Evolutionary conservation across 2,113 vertebrate species (phyloP).

Genomic region (Seriola quinqueradiata): DNA sequence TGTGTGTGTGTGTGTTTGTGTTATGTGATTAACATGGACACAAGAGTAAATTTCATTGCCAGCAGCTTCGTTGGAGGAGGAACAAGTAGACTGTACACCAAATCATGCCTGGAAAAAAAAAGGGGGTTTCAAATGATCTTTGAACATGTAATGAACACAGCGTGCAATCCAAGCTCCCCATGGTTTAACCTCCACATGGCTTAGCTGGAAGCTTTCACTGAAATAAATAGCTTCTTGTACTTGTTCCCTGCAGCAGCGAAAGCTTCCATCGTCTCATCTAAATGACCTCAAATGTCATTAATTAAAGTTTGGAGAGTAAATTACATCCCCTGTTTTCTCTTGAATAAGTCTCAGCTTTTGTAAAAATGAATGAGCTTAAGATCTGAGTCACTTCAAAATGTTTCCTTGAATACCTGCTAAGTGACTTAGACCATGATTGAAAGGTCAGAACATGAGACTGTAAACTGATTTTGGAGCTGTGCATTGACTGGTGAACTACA

Average conservation of each 20-base stretch:
- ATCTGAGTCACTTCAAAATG: conserved; percentile 2
- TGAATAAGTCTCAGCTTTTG: background rate
- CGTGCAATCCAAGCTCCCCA: conserved; percentile 17
- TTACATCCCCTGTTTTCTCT: background rate
- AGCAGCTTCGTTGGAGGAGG: conserved; percentile 33
- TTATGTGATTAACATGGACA: conserved; percentile 54
- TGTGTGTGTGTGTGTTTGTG: conserved; percentile 38
- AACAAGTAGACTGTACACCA: conserved; percentile 20
- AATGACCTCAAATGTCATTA: conserved; percentile 28
- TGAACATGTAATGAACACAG: conserved; percentile 18
- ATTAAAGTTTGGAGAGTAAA: conserved; percentile 12
- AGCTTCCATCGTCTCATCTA: conserved; percentile 21
- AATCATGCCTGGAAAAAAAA: conserved; percentile 15
- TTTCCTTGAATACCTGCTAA: background rate
- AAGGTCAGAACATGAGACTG: conserved; percentile 10
- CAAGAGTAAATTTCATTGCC: conserved; percentile 41
- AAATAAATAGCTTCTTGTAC: conserved; percentile 20
- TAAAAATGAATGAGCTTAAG: background rate
- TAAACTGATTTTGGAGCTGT: conserved; percentile 16
- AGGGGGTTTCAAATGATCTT: conserved; percentile 33
- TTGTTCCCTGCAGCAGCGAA: conserved; percentile 18
- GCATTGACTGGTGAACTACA: background rate
- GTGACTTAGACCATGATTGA: conserved; percentile 5
- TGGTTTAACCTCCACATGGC: conserved; percentile 24
- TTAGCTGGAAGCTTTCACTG: conserved; percentile 9